These are phyloP conservation scores for Aphidius ervi DNA, from an alignment of 1,140 invertebrate genomes.

Conservation along the genomic window DNA sequence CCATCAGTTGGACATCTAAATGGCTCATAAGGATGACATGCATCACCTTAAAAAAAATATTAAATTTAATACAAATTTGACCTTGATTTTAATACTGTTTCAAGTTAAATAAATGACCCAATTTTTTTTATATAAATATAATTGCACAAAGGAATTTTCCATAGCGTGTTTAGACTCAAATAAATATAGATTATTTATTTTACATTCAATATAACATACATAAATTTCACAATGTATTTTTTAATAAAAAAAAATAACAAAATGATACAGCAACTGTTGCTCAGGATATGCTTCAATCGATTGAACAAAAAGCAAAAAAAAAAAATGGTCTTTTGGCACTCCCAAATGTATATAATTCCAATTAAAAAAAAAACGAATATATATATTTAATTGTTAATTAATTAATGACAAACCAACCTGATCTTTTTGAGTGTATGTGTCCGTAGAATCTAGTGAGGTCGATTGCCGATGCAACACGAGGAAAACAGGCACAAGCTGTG, in stretches of 20 bases:
- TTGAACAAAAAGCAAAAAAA: constrained; percentile 16
- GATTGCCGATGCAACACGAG: constrained; percentile 58
- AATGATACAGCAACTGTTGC: constrained; percentile 24
- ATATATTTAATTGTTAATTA: not conserved
- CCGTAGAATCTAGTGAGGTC: constrained; percentile 67
- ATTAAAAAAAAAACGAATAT: not conserved
- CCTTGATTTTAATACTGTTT: not conserved
- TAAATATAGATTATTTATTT: too few species aligned
- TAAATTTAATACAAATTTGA: constrained; percentile 7
- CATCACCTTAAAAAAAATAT: constrained; percentile 54
- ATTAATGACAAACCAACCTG: constrained; percentile 60
- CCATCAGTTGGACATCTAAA: constrained; percentile 92
- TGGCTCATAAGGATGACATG: constrained; percentile 85
- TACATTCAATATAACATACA: too few species aligned
- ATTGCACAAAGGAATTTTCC: too few species aligned
- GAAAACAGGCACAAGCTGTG: constrained; percentile 52
- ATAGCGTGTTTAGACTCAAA: too few species aligned
- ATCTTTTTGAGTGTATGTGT: constrained; percentile 61
- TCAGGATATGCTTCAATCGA: constrained; percentile 20
- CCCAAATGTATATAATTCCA: constrained; percentile 16
- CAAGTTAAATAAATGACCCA: not conserved
- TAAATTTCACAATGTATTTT: too few species aligned
- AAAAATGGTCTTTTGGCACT: constrained; percentile 21
- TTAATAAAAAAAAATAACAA: too few species aligned
- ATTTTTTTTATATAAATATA: too few species aligned